Evolutionary conservation across 92 coral and sea anemone species (phyloP).

Genomic region (Blastomussa wellsi): DNA sequence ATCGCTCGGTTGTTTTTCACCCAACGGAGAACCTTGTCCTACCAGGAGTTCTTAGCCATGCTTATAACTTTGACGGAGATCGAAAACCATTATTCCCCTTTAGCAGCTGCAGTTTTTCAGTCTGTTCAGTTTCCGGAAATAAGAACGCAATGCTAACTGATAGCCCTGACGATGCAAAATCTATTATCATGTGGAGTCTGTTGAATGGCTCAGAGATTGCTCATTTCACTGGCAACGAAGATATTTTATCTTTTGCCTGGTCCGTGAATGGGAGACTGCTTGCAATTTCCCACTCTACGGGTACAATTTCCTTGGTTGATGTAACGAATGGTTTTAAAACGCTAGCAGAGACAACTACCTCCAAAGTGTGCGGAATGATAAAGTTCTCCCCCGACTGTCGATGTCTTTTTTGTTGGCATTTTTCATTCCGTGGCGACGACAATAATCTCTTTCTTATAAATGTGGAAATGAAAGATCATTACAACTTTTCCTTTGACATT

Average conservation of each 20-base stretch:
- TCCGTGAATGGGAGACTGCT: too few relatives aligned
- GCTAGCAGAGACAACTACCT: not conserved
- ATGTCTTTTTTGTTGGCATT: not conserved
- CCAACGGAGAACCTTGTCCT: too few relatives aligned
- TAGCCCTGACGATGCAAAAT: too few relatives aligned
- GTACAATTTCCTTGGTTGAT: too few relatives aligned
- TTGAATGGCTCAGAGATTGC: too few relatives aligned
- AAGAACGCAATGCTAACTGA: too few relatives aligned
- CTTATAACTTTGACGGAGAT: not conserved
- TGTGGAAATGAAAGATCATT: not conserved
- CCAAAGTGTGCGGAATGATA: not conserved
- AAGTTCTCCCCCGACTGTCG: constrained; percentile 3
- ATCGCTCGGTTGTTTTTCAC: not conserved
- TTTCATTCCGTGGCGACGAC: too few relatives aligned
- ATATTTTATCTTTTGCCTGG: too few relatives aligned
- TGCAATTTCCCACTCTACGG: too few relatives aligned
- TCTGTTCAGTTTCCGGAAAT: not conserved
- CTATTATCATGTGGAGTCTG: too few relatives aligned
- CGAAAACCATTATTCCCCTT: not conserved
- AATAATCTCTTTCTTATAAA: not conserved
- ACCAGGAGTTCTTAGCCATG: too few relatives aligned
- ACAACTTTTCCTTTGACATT: not conserved
- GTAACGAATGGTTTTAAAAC: not conserved
- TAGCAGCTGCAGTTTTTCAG: not conserved
- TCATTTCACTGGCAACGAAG: too few relatives aligned